These are phyloP conservation scores for Pogonomyrmex californicus DNA, from an alignment of 1,140 invertebrate species.

Conservation along the genomic window DNA sequence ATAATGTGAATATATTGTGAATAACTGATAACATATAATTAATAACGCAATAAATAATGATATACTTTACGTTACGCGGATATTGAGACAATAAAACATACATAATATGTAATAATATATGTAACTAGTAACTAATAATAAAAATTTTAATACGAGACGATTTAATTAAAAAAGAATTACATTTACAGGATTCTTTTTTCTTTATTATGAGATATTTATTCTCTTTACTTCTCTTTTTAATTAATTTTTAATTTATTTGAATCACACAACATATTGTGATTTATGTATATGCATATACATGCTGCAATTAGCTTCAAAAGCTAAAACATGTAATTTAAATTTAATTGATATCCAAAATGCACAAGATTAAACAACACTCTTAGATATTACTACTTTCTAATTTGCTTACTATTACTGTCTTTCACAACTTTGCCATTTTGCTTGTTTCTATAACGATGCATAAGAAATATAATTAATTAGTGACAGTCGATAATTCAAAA, in stretches of 20 bases:
- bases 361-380: not conserved
- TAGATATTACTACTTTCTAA: not conserved
- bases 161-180: slow-evolving; percentile 18
- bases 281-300: not conserved
- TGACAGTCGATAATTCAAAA: not conserved
- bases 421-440: not conserved
- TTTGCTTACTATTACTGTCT: too few species aligned
- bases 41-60: not conserved
- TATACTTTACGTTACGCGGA: not conserved
- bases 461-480: slow-evolving; percentile 7
- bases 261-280: not conserved
- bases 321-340: not conserved
- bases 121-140: slow-evolving; percentile 11
- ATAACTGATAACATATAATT: too few species aligned
- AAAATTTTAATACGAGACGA: slow-evolving; percentile 24
- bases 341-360: not conserved
- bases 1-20: too few species aligned
- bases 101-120: not conserved
- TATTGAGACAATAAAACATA: not conserved
- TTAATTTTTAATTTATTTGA: not conserved
- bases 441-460: not conserved
- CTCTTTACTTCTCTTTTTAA: not conserved
- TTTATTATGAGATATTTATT: too few species aligned
- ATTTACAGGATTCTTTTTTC: not conserved
- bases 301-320: not conserved